Percentiles rank a stretch among this genome's conserved stretches.
phyloP scores from a whole-genome alignment of 2,113 vertebrate genomes.

The Neotoma lepida region DNA sequence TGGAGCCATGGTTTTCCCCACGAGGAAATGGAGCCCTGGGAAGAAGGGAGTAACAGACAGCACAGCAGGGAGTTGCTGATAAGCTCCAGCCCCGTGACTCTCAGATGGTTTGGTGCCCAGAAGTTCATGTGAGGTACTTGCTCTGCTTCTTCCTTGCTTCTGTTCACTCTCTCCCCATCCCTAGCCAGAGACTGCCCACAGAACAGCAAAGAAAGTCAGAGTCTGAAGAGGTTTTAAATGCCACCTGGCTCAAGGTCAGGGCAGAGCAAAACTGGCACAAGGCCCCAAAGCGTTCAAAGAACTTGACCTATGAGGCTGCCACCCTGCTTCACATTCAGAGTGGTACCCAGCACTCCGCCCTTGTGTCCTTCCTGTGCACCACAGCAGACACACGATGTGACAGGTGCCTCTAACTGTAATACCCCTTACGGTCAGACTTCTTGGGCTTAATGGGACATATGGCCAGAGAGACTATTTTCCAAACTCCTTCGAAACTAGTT shows the following conservation, averaged over 20 bases:
- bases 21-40: background rate
- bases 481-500: background rate
- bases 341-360: background rate
- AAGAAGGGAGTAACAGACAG: background rate
- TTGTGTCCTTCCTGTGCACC: background rate
- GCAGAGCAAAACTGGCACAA: background rate
- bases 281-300: background rate
- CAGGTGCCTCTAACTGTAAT: background rate
- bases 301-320: background rate
- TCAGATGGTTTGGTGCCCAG: background rate
- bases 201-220: background rate
- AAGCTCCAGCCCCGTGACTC: background rate
- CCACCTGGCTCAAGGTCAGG: background rate
- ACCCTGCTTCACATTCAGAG: background rate
- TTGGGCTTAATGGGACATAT: background rate
- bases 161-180: background rate
- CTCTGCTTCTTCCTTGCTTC: background rate
- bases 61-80: background rate
- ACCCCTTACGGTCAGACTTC: background rate
- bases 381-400: background rate
- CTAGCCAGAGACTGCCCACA: background rate
- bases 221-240: background rate
- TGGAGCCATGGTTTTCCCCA: background rate
- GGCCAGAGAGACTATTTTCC: background rate
- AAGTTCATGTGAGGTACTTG: background rate